Base-by-base conservation (phyloP, 92 coral and sea anemone species). In the Heliopora coerulea region DNA sequence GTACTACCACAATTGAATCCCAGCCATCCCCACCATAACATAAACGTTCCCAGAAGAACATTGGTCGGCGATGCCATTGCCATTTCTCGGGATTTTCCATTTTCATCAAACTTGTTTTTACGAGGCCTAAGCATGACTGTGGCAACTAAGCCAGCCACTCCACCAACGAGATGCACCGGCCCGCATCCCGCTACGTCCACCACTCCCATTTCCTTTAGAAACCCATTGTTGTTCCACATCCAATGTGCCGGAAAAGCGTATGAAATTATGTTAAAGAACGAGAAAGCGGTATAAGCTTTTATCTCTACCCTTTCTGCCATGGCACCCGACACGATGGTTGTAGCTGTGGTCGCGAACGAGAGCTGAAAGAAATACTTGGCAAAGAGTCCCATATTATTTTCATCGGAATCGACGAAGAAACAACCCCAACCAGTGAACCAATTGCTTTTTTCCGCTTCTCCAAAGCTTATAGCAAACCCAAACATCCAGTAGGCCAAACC, bases 21-120 rank as follows among this genome's bases (percentile, higher is more conserved):
- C 20, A 87, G 88, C 91, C 91, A 89, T 19, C 89, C 89, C 91
- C 89, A 84, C 89, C 96, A 89, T 74, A 89, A 25, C 96, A 89
- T 89, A 54, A 89, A 89, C 31, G 91, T 83, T 12, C 96, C 96
- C 24, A 89, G 85, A 56, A 89, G 65, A 28, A 84, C 96, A 61
- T 87, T 84, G 5, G 89, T 89, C 1, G 91, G 96, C 0, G 96
- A 89, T 0, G 89, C 96, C 91, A 84, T 87, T 10, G 27, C 26
- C 24, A 76, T 81, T 24, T 79, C 56, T 1, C 68, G 78, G 8
- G 91, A 86, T 8, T 65, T 76, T 13, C 87, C 83, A 26, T 84
- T 31, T 31, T 79, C 84, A 44, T 87, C 89, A 80, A 82, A 87
- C 68, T 78, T 75, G 28, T 85, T 89, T 11, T 78, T 49, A 5